phyloP scores from a whole-genome alignment of 2,113 vertebrate species.

The Agelaius phoeniceus region DNA sequence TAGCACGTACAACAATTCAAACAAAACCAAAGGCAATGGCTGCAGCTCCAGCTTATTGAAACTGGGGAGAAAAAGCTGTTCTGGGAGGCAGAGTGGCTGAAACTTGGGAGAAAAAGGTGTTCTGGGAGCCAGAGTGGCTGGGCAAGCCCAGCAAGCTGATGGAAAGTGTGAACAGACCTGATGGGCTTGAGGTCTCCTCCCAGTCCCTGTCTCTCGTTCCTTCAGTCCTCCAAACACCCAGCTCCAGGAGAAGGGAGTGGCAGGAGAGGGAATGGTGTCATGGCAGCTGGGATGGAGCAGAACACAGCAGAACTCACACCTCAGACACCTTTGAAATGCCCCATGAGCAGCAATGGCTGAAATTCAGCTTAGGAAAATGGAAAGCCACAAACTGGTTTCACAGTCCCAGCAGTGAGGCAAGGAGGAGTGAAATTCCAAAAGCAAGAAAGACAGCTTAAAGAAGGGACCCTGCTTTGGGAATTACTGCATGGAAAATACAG shows the following conservation, averaged over 20 bases:
- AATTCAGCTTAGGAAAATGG: neutral
- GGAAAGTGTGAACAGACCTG: neutral
- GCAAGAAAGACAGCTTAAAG: neutral
- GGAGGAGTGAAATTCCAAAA: neutral
- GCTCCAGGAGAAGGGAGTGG: neutral
- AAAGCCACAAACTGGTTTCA: neutral
- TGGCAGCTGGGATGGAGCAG: neutral
- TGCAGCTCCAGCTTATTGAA: neutral
- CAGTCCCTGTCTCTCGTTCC: fast-evolving
- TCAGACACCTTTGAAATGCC: neutral
- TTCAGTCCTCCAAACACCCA: neutral
- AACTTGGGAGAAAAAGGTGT: neutral
- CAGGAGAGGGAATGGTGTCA: neutral
- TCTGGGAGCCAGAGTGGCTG: neutral
- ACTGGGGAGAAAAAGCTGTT: neutral
- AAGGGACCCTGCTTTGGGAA: neutral
- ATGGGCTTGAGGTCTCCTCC: neutral
- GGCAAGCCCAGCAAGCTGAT: neutral
- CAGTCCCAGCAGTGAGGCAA: neutral
- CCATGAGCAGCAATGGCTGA: neutral
- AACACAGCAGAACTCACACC: neutral
- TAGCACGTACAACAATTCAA: neutral
- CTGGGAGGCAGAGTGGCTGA: too few relatives aligned
- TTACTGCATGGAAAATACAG: slow-evolving; percentile 22
- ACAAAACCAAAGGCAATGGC: neutral